Percentiles rank a stretch among this genome's conserved stretches.
phyloP scores from a whole-genome alignment of 2,113 vertebrate genomes.

The Athene cunicularia region DNA sequence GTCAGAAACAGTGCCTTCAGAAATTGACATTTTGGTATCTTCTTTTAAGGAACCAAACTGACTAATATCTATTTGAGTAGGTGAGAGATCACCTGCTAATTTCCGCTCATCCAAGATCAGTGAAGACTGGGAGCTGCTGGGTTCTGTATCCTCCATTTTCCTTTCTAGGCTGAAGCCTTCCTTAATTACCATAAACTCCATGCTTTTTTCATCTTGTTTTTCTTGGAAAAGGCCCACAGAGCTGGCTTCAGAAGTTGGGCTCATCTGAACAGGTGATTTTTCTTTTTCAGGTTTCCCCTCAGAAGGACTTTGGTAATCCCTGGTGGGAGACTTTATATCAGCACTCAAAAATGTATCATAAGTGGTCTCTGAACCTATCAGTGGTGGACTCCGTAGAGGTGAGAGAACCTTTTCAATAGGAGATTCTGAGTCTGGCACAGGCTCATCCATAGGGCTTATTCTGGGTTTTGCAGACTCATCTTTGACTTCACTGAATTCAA shows the following conservation, averaged over 20 bases:
- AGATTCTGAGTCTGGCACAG: conserved; percentile 80
- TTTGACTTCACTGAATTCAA: conserved; percentile 88
- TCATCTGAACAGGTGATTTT: conserved; percentile 69
- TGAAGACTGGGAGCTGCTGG: conserved; percentile 64
- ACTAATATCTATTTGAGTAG: conserved; percentile 80
- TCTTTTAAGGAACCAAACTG: conserved; percentile 87
- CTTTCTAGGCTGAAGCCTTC: conserved; percentile 67
- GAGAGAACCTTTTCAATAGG: conserved; percentile 82
- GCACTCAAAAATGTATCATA: conserved; percentile 77
- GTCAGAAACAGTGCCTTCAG: conserved; percentile 94
- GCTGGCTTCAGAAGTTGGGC: conserved; percentile 71
- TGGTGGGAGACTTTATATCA: conserved; percentile 62
- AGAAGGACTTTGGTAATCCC: conserved; percentile 48
- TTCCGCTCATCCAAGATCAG: conserved; percentile 76
- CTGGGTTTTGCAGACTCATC: conserved; percentile 80
- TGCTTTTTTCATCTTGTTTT: conserved; percentile 73
- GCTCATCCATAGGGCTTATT: conserved; percentile 88
- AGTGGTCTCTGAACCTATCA: conserved; percentile 75
- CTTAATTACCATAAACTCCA: conserved; percentile 72
- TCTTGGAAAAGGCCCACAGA: conserved; percentile 69
- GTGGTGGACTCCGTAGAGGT: conserved; percentile 79
- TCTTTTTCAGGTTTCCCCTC: conserved; percentile 68
- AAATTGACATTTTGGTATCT: conserved; percentile 98
- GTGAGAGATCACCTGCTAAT: conserved; percentile 77
- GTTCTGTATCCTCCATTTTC: conserved; percentile 66